Base-by-base conservation (phyloP, 2,113 vertebrate genomes). In the Baryphthengus martii region DNA sequence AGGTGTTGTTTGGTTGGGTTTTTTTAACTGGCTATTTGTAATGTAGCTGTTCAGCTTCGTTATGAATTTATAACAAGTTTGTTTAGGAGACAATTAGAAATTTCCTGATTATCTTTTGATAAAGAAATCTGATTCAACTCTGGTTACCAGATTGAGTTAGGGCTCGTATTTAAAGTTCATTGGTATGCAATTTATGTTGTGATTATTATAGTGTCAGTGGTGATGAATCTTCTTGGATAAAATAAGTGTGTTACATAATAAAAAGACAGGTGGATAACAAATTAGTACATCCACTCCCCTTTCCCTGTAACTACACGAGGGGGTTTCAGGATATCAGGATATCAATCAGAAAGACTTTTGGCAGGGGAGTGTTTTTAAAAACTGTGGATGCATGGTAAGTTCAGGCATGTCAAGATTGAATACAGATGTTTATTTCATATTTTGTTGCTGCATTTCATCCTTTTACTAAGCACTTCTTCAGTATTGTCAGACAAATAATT, bases 241-340 rank as follows among this genome's bases (percentile, higher is more conserved):
- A 97, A 67, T 81, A 95, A 94, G 76, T 26, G 85, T 96, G 59
- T 95, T 95, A 89, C 88, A 91, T 94, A 96, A 93, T 71, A 29
- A 21, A 89, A 55, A 90, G 92, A 68, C 66, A 91, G 92, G 42
- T 58, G 89, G 82, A 88, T 89, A 96, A 96, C 84, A 93, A 84
- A 96, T 97, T 93, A 72, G 74, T 85, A 56, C 61, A 72, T 76
- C 76, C 76, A 79, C 88, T 85, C 44, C 55, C 35, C 61, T 86
- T 62, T 33, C 79, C 90, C 93, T 93, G 59, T 71, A 95, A 77
- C 88, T 50, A 37, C 1, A 5, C 67, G 91, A 89, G 58, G 80
- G 24, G 37, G 85, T 88, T 85, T 49, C 65, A 91, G 29, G 81
- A 68, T 85, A 96, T 49, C 65, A 91, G 29, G 81, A 68, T 85